phyloP scores from a whole-genome alignment of 1,140 invertebrate species.

The Brachionus rotundiformis region DNA sequence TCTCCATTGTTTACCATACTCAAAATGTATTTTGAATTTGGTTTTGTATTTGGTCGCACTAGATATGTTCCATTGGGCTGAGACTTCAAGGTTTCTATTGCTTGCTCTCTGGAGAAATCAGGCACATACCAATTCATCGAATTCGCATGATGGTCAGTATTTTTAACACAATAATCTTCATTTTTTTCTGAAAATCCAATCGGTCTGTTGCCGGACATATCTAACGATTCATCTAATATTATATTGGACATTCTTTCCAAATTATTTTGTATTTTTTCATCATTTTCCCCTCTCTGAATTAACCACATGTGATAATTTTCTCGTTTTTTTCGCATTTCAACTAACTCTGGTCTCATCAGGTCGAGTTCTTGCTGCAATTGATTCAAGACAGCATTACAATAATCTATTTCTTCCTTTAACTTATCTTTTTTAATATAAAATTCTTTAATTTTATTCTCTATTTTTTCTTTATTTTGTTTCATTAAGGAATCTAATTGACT shows the following conservation, averaged over 20 bases:
- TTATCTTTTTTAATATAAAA: constrained; percentile 28
- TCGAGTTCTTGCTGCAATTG: constrained; percentile 45
- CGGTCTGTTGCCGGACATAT: not conserved
- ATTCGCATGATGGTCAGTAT: not conserved
- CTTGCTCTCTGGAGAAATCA: constrained; percentile 3
- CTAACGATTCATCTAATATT: not conserved
- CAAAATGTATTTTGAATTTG: constrained; percentile 39
- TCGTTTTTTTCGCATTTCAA: constrained; percentile 45
- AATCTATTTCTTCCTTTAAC: not conserved
- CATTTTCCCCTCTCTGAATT: constrained; percentile 47
- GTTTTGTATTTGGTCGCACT: not conserved
- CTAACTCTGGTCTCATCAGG: constrained; percentile 17
- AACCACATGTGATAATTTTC: constrained; percentile 52
- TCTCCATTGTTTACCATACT: not conserved
- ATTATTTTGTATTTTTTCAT: constrained; percentile 47
- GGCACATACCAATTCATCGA: constrained; percentile 31
- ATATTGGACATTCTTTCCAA: not conserved
- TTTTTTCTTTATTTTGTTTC: constrained; percentile 26
- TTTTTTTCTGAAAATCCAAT: not conserved
- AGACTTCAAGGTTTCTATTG: not conserved
- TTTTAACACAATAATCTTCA: not conserved
- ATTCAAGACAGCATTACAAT: constrained; percentile 27
- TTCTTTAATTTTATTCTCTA: constrained; percentile 4
- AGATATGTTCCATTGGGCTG: constrained; percentile 31
- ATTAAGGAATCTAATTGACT: constrained; percentile 15